phyloP scores from a whole-genome alignment of 2,888 invertebrate species.

The Harpalus rufipes region DNA sequence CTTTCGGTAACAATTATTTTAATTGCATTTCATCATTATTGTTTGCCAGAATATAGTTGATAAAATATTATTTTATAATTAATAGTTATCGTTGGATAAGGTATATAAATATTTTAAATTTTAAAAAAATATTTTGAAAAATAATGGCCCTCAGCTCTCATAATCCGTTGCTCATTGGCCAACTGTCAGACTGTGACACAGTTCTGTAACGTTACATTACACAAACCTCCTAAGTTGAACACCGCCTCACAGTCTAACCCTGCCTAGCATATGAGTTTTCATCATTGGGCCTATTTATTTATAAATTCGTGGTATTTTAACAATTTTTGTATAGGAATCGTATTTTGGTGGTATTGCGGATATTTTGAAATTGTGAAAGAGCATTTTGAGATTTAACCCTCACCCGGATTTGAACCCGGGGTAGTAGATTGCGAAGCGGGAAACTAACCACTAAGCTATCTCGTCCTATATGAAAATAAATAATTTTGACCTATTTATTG shows the following conservation, averaged over 20 bases:
- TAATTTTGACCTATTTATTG: background rate
- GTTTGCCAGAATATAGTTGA: too few species aligned
- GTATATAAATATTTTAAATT: background rate
- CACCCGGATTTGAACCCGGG: constrained; percentile 49
- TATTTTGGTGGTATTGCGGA: background rate
- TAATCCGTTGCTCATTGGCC: constrained; percentile 44
- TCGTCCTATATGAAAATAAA: background rate
- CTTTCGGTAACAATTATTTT: background rate
- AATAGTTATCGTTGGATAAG: too few species aligned
- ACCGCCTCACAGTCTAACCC: constrained; percentile 30
- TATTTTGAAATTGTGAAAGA: constrained; percentile 12
- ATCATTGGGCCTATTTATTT: constrained; percentile 49
- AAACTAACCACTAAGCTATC: constrained; percentile 13
- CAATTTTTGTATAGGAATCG: background rate
- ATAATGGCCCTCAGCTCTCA: constrained; percentile 46
- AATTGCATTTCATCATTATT: background rate
- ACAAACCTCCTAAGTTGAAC: constrained; percentile 9
- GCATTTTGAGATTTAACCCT: background rate
- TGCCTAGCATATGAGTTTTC: constrained; percentile 43
- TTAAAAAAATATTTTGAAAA: background rate
- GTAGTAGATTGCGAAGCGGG: constrained; percentile 1
- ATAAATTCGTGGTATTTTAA: background rate
- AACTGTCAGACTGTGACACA: constrained; percentile 38
- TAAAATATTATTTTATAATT: too few species aligned
- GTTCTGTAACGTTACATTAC: constrained; percentile 22